Evolutionary conservation across 2,113 vertebrate genomes (phyloP), one percentile per base, ranked within the genome.

Genomic region (Chloropsis cyanopogon): DNA sequence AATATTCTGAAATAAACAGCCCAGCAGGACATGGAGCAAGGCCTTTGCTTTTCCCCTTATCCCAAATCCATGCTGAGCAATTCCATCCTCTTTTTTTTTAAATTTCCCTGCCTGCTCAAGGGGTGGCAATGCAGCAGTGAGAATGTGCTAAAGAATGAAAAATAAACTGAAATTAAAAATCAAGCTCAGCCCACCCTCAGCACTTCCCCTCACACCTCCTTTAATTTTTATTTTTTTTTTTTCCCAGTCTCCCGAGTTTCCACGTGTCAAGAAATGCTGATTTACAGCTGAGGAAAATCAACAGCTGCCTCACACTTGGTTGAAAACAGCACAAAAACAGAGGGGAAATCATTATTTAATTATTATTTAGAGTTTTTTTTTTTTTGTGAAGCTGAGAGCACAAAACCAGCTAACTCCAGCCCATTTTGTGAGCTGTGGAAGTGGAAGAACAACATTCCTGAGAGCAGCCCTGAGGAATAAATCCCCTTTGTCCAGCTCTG

Each of bases 401-500:
- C 18, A 63, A 46, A 5, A 82, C 11, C 31, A 60, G 49, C 92
- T 9, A 85, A 88, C 7, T 35, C 10, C 46, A 63, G 49, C 46
- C 11, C 14, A 0, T 54, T 68, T 41, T 39, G 63, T 11, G 76
- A 31, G 76, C 14, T 60, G 12, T 33, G 52, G 22, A 70, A 90
- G 97, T 64, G 53, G 87, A 49, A 60, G 61, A 90, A 16, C 92
- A 69, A 14, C 95, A 95, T 96, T 96, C 95, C 92, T 90, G 86
- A 37, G 66, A 88, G 44, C 37, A 80, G n/a, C 60, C 63, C 11
- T 2, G 81, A 20, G 96, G 70, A 28, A 70, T 39, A 3, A 61
- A 73, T 7, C 68, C 78, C 61, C 57, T 93, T 72, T 89, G 46
- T 69, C 66, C 86, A 15, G 50, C 28, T 60, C 4, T 35, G 66